These are phyloP conservation scores for Tetranychus truncatus DNA, from an alignment of 2,888 invertebrate genomes.

Conservation along the genomic window DNA sequence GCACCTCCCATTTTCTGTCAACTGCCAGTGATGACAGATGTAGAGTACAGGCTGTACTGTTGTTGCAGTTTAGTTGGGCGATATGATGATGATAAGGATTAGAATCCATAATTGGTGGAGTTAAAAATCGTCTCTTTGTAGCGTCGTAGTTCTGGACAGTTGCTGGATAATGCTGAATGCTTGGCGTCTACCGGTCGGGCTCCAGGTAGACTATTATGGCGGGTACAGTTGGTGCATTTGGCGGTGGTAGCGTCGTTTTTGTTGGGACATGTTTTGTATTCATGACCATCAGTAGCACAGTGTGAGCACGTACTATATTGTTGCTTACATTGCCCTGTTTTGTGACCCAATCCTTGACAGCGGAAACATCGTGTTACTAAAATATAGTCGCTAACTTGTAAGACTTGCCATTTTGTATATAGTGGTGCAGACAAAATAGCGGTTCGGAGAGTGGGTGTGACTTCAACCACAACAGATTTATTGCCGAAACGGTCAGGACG, in stretches of 20 bases:
- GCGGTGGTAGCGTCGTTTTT: background rate
- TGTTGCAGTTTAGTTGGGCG: background rate
- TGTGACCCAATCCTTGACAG: too few species aligned
- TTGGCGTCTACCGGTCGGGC: background rate
- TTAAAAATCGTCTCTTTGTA: background rate
- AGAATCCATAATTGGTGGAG: background rate
- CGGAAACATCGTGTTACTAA: too few species aligned
- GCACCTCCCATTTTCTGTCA: background rate
- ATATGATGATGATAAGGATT: background rate
- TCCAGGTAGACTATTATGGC: background rate
- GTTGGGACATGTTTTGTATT: background rate
- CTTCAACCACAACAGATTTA: too few species aligned
- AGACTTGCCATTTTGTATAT: too few species aligned
- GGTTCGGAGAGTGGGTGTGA: conserved; percentile 33
- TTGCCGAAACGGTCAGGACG: too few species aligned
- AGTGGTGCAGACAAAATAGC: conserved; percentile 37
- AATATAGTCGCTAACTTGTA: too few species aligned
- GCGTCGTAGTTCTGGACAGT: background rate
- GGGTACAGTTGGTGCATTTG: background rate
- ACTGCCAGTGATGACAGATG: background rate
- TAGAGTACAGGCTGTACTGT: background rate
- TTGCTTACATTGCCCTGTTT: too few species aligned
- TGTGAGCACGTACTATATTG: too few species aligned
- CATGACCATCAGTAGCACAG: too few species aligned
- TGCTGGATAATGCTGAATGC: background rate